Conservation (phyloP, 2,113 vertebrate species). For the Embiotoca jacksoni region DNA sequence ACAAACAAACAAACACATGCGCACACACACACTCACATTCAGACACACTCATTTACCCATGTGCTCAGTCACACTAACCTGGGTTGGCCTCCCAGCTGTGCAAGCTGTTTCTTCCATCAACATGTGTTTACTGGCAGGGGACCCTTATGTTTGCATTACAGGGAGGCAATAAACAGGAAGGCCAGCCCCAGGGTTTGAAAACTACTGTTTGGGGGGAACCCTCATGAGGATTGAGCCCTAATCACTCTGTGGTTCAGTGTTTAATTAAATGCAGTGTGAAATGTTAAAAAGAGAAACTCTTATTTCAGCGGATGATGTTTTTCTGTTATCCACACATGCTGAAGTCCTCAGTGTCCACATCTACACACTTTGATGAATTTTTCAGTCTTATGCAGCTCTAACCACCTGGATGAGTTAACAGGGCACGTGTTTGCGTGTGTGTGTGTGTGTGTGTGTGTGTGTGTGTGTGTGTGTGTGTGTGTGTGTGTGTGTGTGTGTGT, state of each 20-base stretch:
- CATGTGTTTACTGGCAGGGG: slow-evolving; percentile 83
- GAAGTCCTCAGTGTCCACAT: slow-evolving; percentile 66
- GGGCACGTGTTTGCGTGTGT: slow-evolving; percentile 9
- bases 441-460: slow-evolving; percentile 2
- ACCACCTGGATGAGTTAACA: slow-evolving; percentile 69
- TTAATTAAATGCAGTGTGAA: slow-evolving; percentile 64
- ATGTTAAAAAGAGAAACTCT: slow-evolving; percentile 51
- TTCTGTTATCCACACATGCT: slow-evolving; percentile 37
- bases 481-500: slow-evolving; percentile 14
- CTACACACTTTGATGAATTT: slow-evolving; percentile 74
- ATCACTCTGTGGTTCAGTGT: slow-evolving; percentile 54
- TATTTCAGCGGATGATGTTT: slow-evolving; percentile 31
- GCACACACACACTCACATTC: slow-evolving; percentile 25
- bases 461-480: slow-evolving; percentile 9
- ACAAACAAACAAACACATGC: slow-evolving; percentile 2
- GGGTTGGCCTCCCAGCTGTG: slow-evolving; percentile 80
- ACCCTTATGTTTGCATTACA: slow-evolving; percentile 83
- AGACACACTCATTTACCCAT: slow-evolving; percentile 63
- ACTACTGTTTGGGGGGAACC: slow-evolving; percentile 64
- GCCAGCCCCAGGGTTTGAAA: slow-evolving; percentile 69
- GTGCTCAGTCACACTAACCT: slow-evolving; percentile 78
- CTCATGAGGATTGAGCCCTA: slow-evolving; percentile 57
- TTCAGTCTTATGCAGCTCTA: slow-evolving; percentile 58
- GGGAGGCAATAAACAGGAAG: slow-evolving; percentile 82
- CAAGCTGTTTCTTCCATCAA: slow-evolving; percentile 85